Conservation (phyloP, 37 sponge, comb jelly and placozoan species). For the Diacarnus erythraeanus region DNA sequence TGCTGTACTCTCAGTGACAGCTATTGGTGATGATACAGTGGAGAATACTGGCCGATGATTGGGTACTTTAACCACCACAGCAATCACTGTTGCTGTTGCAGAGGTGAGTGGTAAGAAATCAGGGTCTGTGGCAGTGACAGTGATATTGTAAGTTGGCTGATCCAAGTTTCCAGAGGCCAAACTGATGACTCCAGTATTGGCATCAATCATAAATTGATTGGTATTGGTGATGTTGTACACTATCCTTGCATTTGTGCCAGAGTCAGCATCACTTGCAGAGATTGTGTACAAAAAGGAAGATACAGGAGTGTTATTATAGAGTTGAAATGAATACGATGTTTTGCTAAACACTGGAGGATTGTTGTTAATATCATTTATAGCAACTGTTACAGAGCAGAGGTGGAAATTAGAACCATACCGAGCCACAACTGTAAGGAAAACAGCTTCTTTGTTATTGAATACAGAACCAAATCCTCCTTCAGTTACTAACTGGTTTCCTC, state of each 20-base stretch:
- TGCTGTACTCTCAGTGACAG: constrained; percentile 30
- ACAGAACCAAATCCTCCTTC: background rate
- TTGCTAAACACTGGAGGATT: constrained; percentile 51
- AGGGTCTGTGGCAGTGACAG: constrained; percentile 38
- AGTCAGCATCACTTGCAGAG: constrained; percentile 47
- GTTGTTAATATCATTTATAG: constrained; percentile 63
- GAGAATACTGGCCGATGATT: constrained; percentile 44
- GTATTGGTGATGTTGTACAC: background rate
- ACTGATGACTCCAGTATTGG: constrained; percentile 34
- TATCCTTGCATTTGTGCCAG: constrained; percentile 39
- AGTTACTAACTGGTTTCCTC: background rate
- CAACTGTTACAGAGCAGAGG: constrained; percentile 55
- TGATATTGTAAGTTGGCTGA: constrained; percentile 5
- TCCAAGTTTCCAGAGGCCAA: background rate
- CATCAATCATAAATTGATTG: constrained; percentile 28
- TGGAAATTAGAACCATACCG: constrained; percentile 47
- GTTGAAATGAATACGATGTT: constrained; percentile 21
- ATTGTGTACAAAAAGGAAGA: constrained; percentile 32
- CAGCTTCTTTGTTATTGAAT: constrained; percentile 34
- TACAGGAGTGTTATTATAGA: constrained; percentile 60
- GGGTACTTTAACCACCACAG: constrained; percentile 24
- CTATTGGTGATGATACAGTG: background rate
- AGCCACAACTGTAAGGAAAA: constrained; percentile 49
- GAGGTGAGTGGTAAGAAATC: background rate
- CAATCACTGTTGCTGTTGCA: constrained; percentile 9